Base-by-base conservation (phyloP, 2,888 invertebrate species). In the Eugnorisma glareosa region DNA sequence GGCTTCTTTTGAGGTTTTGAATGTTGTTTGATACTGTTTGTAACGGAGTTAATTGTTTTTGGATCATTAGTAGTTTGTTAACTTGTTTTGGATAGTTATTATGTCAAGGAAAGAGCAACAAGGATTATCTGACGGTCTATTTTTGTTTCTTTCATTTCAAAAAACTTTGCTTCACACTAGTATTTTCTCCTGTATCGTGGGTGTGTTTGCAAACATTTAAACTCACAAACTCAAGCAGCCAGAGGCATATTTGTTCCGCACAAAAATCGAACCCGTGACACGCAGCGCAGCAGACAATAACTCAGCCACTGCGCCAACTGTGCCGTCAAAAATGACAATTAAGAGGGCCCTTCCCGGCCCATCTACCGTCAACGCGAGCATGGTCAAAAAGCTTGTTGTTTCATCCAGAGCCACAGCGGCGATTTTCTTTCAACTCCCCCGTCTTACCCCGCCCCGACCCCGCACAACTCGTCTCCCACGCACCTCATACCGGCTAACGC, bases 1-100 rank as follows among this genome's bases (percentile, higher is more conserved):
- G 69, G 72, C 64, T 67, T 75, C 74, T 24, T 73, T 73, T 63
- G 64, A 54, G n/a, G 74, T 77, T 51, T 45, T n/a, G 10, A 37
- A 24, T 18, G n/a, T 15, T 57, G 37, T 35, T 40, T 51, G 7
- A n/a, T 66, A n/a, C 21, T 48, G 48, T 66, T 48, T 64, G n/a
- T 73, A 24, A n/a, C 10, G 4, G 13, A 10, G 2, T 54, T 13
- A 5, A 24, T 45, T 37, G 48, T 24, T 31, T 54, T 28, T 8
- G 21, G n/a, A 63, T 21, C 5, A 57, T 40, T 68, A 18, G n/a
- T 35, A 18, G 5, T 79, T 69, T 45, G n/a, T 24, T 54, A 1
- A 61, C 21, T 10, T 28, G 0, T 71, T 35, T 57, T 28, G 3
- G n/a, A 11, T 24, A 48, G 8, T 21, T 21, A 48, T 48, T 48